Percentiles rank a stretch among this genome's conserved stretches.
Conservation (phyloP, 2,113 vertebrate species). For the Oriolus oriolus region DNA sequence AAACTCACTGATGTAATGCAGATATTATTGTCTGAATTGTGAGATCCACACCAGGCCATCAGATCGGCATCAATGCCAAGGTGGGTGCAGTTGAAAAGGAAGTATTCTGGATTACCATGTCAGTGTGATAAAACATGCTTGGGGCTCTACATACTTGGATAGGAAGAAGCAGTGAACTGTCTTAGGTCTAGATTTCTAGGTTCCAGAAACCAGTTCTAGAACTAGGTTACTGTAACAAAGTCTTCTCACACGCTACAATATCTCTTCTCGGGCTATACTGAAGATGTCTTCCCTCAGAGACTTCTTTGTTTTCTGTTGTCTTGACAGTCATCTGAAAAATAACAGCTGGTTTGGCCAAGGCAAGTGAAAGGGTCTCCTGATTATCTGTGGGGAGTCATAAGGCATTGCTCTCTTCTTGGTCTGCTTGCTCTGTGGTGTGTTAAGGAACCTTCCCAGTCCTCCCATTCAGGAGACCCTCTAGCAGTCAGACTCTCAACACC, state of each 20-base stretch:
- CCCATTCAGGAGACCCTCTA: not conserved
- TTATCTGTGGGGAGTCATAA: not conserved
- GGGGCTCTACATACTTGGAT: not conserved
- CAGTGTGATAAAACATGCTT: rapidly evolving
- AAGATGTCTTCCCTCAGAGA: not conserved
- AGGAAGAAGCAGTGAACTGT: not conserved
- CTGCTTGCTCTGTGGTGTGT: not conserved
- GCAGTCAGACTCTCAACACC: not conserved
- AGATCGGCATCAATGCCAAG: not conserved
- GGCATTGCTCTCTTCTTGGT: not conserved
- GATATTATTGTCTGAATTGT: not conserved
- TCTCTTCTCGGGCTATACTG: not conserved
- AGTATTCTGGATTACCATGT: not conserved
- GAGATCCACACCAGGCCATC: not conserved
- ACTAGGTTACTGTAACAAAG: not conserved
- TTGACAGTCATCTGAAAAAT: not conserved
- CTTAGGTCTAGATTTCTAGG: not conserved
- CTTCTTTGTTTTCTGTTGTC: not conserved
- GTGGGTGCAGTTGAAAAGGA: not conserved
- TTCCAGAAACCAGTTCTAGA: not conserved
- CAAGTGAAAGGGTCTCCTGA: not conserved
- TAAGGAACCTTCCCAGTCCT: not conserved
- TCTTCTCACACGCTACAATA: not conserved
- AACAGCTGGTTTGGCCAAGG: not conserved
- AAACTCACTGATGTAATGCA: not conserved